A percentile compares a stretch with the other conserved stretches of the same genome.
Evolutionary conservation across 2,888 invertebrate species (phyloP).

Genomic region (Aromia moschata): DNA sequence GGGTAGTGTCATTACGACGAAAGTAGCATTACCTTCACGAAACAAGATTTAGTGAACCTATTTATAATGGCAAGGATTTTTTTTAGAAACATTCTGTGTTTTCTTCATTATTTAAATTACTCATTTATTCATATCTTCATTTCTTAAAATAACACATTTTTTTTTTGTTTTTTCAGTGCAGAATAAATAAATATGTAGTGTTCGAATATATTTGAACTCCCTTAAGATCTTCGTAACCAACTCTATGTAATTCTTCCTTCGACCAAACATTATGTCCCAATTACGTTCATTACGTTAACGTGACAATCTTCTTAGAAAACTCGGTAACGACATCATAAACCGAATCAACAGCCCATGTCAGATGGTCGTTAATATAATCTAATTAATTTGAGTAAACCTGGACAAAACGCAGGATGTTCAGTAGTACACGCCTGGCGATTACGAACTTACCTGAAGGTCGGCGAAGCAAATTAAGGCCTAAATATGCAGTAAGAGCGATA

Average conservation of each 20-base stretch:
- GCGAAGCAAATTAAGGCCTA: constrained; percentile 15
- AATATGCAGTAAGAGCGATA: constrained; percentile 1
- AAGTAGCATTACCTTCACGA: too few species aligned
- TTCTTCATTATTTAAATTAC: too few species aligned
- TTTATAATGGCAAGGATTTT: too few species aligned
- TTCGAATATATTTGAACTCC: too few species aligned
- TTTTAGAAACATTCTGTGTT: too few species aligned
- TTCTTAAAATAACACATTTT: too few species aligned
- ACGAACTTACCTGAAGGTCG: constrained; percentile 15
- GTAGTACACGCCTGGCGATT: background rate
- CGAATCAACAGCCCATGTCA: constrained; percentile 22
- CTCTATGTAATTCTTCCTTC: background rate
- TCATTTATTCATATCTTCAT: too few species aligned
- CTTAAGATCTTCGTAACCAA: background rate
- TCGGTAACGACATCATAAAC: constrained; percentile 9
- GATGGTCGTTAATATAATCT: constrained; percentile 7
- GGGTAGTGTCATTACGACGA: too few species aligned
- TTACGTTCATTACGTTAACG: background rate
- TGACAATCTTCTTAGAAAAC: constrained; percentile 2
- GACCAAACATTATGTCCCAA: background rate
- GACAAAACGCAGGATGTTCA: constrained; percentile 10
- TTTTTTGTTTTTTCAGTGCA: too few species aligned
- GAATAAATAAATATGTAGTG: too few species aligned
- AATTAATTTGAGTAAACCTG: constrained; percentile 8
- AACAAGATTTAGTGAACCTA: too few species aligned